Evolutionary conservation across 2,113 vertebrate genomes (phyloP).

Genomic region (Catharus bicknelli): DNA sequence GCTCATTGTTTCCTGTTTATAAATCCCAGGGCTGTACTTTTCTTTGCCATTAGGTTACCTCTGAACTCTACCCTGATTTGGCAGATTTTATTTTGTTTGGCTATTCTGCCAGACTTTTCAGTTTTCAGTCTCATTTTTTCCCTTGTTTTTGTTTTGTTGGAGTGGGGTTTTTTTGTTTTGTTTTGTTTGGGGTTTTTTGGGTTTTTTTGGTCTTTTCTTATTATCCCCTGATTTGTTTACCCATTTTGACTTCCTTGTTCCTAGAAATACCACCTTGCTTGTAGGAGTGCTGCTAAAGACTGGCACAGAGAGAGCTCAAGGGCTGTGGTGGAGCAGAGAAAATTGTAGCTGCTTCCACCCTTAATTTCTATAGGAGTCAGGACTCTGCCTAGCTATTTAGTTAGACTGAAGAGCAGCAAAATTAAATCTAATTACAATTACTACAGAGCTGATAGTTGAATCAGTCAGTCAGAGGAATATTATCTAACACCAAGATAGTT

Average conservation of each 20-base stretch:
- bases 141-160: too few species aligned
- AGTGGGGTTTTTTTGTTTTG: background rate
- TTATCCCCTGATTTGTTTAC: background rate
- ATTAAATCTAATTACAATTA: background rate
- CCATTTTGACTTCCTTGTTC: background rate
- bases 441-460: background rate
- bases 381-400: background rate
- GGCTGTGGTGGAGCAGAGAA: background rate
- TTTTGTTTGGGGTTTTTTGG: too few species aligned
- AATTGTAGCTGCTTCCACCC: background rate
- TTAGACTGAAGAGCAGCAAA: background rate
- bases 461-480: background rate
- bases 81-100: background rate
- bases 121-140: background rate
- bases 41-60: background rate
- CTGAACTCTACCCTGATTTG: background rate
- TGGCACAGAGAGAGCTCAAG: background rate
- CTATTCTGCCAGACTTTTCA: background rate
- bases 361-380: background rate
- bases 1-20: constrained; percentile 21
- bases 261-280: background rate
- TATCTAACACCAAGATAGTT: background rate
- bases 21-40: background rate
- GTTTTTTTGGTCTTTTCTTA: rapidly evolving
- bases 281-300: background rate